Conservation (phyloP, 2,113 vertebrate genomes). For the Enhydra lutris region DNA sequence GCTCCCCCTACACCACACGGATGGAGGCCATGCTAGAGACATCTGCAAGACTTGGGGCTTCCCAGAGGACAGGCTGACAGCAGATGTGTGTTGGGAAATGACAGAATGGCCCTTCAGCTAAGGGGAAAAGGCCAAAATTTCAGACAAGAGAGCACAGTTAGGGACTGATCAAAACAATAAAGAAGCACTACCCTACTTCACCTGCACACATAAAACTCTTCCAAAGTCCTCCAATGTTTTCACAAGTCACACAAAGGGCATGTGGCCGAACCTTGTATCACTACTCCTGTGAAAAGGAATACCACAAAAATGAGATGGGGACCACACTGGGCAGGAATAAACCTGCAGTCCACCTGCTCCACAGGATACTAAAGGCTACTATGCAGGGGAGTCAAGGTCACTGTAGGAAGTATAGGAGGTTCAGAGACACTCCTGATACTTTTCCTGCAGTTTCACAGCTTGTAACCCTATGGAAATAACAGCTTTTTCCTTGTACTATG, state of each 20-base stretch:
- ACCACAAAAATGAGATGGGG: background rate
- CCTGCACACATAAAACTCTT: background rate
- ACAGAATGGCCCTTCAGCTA: background rate
- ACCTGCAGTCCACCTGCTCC: background rate
- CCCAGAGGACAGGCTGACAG: background rate
- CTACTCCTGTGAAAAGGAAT: background rate
- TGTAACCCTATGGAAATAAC: background rate
- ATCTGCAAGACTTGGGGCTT: background rate
- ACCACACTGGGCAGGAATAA: background rate
- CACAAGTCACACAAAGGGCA: background rate
- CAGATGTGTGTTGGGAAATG: background rate
- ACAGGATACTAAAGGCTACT: background rate
- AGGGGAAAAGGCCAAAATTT: background rate
- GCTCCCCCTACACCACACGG: rapidly evolving
- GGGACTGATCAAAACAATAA: background rate
- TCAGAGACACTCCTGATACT: background rate
- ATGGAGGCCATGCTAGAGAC: background rate
- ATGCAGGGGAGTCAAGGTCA: background rate
- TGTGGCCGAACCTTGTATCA: background rate
- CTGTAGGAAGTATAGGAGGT: background rate
- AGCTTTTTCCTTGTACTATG: background rate
- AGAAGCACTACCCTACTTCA: background rate
- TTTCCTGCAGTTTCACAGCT: background rate
- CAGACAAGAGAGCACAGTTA: background rate
- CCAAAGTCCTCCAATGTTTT: background rate